Base-by-base conservation (phyloP, 1,140 invertebrate genomes). In the Drosophila aff. region DNA sequence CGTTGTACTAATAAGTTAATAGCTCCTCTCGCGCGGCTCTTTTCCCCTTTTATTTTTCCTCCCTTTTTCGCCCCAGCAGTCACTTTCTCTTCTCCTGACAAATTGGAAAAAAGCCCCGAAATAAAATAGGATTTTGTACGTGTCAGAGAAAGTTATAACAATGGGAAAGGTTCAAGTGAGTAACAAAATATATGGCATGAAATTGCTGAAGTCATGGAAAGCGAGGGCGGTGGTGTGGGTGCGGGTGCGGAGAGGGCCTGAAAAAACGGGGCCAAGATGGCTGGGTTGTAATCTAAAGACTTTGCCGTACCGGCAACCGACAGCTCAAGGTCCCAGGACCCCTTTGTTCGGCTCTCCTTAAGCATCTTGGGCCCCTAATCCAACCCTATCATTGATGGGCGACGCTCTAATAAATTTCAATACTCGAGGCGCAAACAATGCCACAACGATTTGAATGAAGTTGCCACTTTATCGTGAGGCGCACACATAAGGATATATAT, bases 1-100 rank as follows among this genome's bases (percentile, higher is more conserved):
- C 68, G 80, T 81, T 77, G 77, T 78, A 84, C 83, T 87, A 89
- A 87, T 89, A 87, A 89, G 80, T 81, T 89, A 87, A 87, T 89
- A 89, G 77, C 72, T 77, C 28, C 46, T 62, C 40, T 47, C 28
- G 63, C 50, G 38, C 41, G 21, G 49, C 16, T n/a, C 31, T 33
- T 49, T 33, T 52, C 26, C 33, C 31, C 23, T 52, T 55, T 23
- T 53, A 21, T 47, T 6, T 18, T 36, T 16, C 38, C n/a, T 15
- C 33, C 11, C 11, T 4, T 60, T 36, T 9, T 8, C 8, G 8
- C 8, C 16, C 9, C 43, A 10, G 9, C 63, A 65, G 76, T 83
- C 71, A 57, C 76, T 65, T 73, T 89, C 69, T 65, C 47, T 75
- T 47, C 57, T 28, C 38, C 60, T 87, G 84, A 84, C 84, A 87